Conservation (phyloP, 2,113 vertebrate genomes). For the Microcebus tavaratra region DNA sequence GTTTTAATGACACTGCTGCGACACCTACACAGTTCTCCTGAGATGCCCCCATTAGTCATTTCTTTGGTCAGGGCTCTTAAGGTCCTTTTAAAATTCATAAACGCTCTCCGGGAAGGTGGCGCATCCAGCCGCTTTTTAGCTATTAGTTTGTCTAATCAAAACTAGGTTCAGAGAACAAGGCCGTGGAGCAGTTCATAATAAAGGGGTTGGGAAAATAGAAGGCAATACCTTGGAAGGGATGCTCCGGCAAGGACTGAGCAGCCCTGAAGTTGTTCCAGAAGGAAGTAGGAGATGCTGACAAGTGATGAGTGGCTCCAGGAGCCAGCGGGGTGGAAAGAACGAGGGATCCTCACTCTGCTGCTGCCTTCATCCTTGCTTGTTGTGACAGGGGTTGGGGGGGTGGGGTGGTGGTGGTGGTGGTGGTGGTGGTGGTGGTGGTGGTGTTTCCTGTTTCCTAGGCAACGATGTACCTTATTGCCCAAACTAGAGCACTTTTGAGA, state of each 20-base stretch:
- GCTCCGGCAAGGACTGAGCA: not conserved
- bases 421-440: too few relatives aligned
- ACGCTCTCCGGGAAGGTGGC: slow-evolving; percentile 15
- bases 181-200: slow-evolving; percentile 28
- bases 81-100: slow-evolving; percentile 65
- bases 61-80: slow-evolving; percentile 56
- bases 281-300: not conserved
- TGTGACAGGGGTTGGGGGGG: too few relatives aligned
- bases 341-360: fast-evolving
- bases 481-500: not conserved
- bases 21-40: slow-evolving; percentile 64
- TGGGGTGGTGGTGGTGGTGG: too few relatives aligned
- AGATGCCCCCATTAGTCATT: slow-evolving; percentile 66
- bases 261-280: not conserved
- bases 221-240: not conserved
- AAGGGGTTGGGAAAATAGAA: not conserved
- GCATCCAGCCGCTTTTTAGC: not conserved
- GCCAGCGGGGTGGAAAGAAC: not conserved
- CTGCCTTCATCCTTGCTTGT: not conserved
- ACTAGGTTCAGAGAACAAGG: slow-evolving; percentile 8
- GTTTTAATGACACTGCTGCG: slow-evolving; percentile 52
- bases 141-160: slow-evolving; percentile 55
- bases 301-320: not conserved
- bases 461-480: not conserved
- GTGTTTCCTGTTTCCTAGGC: not conserved